Conservation (phyloP, 2,797 vertebrate genomes). For the Chrosomus eos region DNA sequence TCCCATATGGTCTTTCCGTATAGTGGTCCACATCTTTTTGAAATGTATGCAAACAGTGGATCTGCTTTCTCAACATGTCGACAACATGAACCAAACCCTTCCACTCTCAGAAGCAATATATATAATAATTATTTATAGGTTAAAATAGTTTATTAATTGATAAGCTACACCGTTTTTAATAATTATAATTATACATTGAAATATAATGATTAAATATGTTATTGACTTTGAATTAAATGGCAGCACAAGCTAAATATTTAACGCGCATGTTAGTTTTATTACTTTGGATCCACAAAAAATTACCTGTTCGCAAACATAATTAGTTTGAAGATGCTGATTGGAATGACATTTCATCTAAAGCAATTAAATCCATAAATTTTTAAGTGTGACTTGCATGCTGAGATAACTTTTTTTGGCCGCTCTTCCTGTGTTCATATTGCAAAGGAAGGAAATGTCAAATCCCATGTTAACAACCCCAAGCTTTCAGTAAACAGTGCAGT, state of each 20-base stretch:
- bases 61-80: background rate
- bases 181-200: background rate
- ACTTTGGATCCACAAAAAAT: background rate
- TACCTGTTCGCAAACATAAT: background rate
- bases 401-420: no score
- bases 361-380: background rate
- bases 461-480: background rate
- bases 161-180: background rate
- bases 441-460: slow-evolving; percentile 12
- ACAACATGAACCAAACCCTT: background rate
- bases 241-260: background rate
- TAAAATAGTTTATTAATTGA: background rate
- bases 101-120: background rate
- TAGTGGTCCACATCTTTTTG: background rate
- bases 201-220: background rate
- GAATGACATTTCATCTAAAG: background rate
- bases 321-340: background rate
- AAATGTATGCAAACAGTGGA: background rate
- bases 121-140: no score
- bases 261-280: background rate
- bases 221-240: background rate
- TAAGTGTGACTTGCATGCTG: background rate
- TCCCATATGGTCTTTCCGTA: background rate
- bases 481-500: slow-evolving; percentile 25
- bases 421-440: background rate